These are phyloP conservation scores for Gonioctena quinquepunctata DNA, from an alignment of 1,140 invertebrate genomes.

Conservation along the genomic window DNA sequence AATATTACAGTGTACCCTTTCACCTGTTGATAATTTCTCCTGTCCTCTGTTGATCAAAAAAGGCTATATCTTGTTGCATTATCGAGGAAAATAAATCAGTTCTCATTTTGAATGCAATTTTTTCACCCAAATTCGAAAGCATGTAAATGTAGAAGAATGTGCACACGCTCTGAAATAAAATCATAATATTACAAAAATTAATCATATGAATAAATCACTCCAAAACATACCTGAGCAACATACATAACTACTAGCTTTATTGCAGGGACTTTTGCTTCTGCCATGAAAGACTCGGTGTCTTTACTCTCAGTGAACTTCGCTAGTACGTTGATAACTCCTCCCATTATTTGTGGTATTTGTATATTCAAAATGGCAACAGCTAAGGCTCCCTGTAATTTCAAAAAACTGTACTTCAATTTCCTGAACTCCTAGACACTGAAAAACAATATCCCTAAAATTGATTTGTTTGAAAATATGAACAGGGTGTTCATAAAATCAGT, in stretches of 20 bases:
- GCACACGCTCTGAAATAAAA: conserved; percentile 71
- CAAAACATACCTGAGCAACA: conserved; percentile 69
- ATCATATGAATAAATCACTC: too few relatives aligned
- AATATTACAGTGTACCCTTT: too few relatives aligned
- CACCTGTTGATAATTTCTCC: conserved; percentile 89
- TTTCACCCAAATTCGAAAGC: conserved; percentile 84
- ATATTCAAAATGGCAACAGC: conserved; percentile 81
- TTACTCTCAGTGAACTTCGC: conserved; percentile 59
- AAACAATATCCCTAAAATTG: not conserved
- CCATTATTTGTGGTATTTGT: conserved; percentile 76
- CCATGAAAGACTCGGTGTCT: conserved; percentile 58
- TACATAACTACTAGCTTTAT: conserved; percentile 70
- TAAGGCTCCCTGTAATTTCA: conserved; percentile 71
- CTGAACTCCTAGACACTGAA: not conserved
- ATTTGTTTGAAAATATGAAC: too few relatives aligned
- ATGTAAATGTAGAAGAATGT: conserved; percentile 90
- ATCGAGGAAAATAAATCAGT: conserved; percentile 82
- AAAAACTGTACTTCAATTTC: not conserved
- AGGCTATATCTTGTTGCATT: conserved; percentile 84
- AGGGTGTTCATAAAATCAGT: not conserved
- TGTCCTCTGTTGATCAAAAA: conserved; percentile 88
- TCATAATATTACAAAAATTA: too few relatives aligned
- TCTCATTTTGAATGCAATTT: conserved; percentile 79
- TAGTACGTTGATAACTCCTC: conserved; percentile 77
- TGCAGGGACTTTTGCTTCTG: conserved; percentile 69